Percentiles rank a stretch among this genome's conserved stretches.
Conservation (phyloP, 2,888 invertebrate genomes). For the Conops quadrifasciatus region DNA sequence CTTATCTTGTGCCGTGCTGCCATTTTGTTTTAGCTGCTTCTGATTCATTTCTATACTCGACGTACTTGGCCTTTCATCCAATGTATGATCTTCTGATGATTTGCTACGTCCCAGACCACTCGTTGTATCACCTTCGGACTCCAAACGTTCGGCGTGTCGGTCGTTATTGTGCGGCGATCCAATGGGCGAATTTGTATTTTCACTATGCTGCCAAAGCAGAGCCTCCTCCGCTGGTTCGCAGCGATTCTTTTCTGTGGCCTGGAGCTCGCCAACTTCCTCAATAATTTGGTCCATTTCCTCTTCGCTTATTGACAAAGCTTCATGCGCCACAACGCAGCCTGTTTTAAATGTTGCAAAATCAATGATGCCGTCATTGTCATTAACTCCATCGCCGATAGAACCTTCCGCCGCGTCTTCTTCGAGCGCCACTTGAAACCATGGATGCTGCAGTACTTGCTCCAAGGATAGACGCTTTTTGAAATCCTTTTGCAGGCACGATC, state of each 20-base stretch:
- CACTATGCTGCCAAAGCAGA: slow-evolving; percentile 22
- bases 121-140: slow-evolving; percentile 52
- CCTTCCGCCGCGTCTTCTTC: slow-evolving; percentile 21
- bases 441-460: slow-evolving; percentile 64
- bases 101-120: slow-evolving; percentile 56
- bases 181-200: slow-evolving; percentile 58
- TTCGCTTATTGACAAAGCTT: slow-evolving; percentile 5
- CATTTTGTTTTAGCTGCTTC: slow-evolving; percentile 22
- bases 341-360: slow-evolving; percentile 25
- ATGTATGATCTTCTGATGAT: slow-evolving; percentile 50
- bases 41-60: slow-evolving; percentile 26
- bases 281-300: slow-evolving; percentile 26
- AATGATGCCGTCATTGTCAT: slow-evolving; percentile 4
- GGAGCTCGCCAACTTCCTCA: slow-evolving; percentile 28
- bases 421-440: slow-evolving; percentile 56
- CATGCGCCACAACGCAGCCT: slow-evolving; percentile 2
- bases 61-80: slow-evolving; percentile 30
- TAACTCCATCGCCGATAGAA: slow-evolving; percentile 16
- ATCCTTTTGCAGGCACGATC: slow-evolving; percentile 54
- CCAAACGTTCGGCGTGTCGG: slow-evolving; percentile 42
- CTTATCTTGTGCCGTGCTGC: background rate
- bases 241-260: slow-evolving; percentile 6
- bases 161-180: slow-evolving; percentile 42
- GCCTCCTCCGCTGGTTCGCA: slow-evolving; percentile 14
- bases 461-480: slow-evolving; percentile 52